Percentiles rank a stretch among this genome's conserved stretches.
phyloP scores from a whole-genome alignment of 2,888 invertebrate species.

The Brassicogethes aeneus region DNA sequence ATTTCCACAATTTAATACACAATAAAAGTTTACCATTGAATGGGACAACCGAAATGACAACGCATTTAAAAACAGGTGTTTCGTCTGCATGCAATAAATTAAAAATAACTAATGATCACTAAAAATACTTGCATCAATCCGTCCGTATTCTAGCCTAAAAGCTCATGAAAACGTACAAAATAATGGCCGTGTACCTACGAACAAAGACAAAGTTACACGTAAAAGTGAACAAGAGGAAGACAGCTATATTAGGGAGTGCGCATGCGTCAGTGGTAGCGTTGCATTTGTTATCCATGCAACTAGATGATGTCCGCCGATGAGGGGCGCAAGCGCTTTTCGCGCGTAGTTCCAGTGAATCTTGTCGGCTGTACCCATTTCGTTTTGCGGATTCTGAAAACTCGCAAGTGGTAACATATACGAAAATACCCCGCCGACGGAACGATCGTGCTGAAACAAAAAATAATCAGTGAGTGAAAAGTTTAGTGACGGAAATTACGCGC shows the following conservation, averaged over 20 bases:
- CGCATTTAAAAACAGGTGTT: slow-evolving; percentile 29
- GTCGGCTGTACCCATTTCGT: slow-evolving; percentile 9
- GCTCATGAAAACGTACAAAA: slow-evolving; percentile 24
- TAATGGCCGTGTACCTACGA: slow-evolving; percentile 23
- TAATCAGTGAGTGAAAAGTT: no score
- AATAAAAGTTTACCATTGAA: not conserved
- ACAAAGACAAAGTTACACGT: not conserved
- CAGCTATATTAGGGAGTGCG: not conserved
- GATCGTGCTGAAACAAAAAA: slow-evolving; percentile 3
- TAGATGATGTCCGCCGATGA: not conserved
- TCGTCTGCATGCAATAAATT: slow-evolving; percentile 32
- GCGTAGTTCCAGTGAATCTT: slow-evolving; percentile 2
- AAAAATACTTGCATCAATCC: slow-evolving; percentile 31
- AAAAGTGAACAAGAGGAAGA: no score
- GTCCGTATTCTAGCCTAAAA: slow-evolving; percentile 25
- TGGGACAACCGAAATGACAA: not conserved
- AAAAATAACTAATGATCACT: slow-evolving; percentile 34
- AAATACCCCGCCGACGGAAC: slow-evolving; percentile 12
- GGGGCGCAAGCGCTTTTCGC: slow-evolving; percentile 5
- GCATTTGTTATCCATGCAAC: not conserved
- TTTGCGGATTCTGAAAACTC: slow-evolving; percentile 1
- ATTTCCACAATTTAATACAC: not conserved
- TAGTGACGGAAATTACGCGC: no score
- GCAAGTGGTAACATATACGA: slow-evolving; percentile 12
- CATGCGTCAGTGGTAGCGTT: not conserved